Evolutionary conservation across 1,140 invertebrate species (phyloP), one percentile per base, ranked within the genome.

Genomic region (Drosophila ambigua): DNA sequence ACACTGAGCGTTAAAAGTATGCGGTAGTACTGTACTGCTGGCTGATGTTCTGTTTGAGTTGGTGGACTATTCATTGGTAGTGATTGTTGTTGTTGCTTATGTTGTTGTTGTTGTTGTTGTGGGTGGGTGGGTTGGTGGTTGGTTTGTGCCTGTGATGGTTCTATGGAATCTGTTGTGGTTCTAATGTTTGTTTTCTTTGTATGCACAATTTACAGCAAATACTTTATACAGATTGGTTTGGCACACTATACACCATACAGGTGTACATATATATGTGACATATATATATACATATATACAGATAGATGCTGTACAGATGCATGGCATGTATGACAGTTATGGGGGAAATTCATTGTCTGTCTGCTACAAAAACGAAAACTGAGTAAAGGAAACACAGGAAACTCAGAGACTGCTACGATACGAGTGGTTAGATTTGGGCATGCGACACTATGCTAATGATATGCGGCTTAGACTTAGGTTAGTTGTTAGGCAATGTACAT

Each of bases 301-400:
- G 44, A 64, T 64, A 59, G 44, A 64, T 41, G 26, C 31, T 45
- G 15, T 43, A 69, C 59, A 64, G 49, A 31, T 58, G 44, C 8
- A 20, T 20, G 20, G 31, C 5, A 57, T 69, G 58, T 75, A 72
- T 79, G 65, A 83, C 83, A 88, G 83, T 74, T 88, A 88, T 88
- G 65, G 83, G 83, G 83, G 83, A 79, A 88, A 88, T 87, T 87
- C 49, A 73, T 82, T 87, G 76, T 80, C 64, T 85, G 73, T 62
- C 79, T 16, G 50, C 58, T 82, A 78, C 64, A 43, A 3, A 67
- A 55, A 3, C 20, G 20, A 69, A 68, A 39, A 39, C 11, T 41
- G 13, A 53, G 15, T n/a, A 61, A 16, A 68, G 41, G 54, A 4
- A 80, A 45, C 20, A 1, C 2, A 2, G 20, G 20, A 2, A 73